phyloP scores from a whole-genome alignment of 2,113 vertebrate species.

The Parus major region DNA sequence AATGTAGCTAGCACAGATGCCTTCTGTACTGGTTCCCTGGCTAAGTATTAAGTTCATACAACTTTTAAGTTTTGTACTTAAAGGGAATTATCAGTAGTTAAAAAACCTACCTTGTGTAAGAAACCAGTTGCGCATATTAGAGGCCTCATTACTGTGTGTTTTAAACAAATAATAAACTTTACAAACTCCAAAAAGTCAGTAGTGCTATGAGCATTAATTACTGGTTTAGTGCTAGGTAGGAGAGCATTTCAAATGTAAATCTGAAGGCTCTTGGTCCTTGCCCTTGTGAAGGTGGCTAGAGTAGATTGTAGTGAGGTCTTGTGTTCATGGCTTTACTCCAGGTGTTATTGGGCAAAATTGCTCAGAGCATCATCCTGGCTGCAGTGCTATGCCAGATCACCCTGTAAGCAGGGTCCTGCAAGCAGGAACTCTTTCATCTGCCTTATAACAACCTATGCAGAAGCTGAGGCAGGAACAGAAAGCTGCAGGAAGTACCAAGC shows the following conservation, averaged over 20 bases:
- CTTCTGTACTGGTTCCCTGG: neutral
- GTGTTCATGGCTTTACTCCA: neutral
- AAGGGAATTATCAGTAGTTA: neutral
- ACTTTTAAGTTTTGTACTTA: neutral
- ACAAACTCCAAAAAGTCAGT: neutral
- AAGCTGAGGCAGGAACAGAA: neutral
- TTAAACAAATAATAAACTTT: neutral
- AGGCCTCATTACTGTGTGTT: neutral
- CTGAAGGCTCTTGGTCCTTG: neutral
- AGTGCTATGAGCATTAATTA: neutral
- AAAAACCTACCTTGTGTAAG: neutral
- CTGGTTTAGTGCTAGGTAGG: neutral
- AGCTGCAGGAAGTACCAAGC: neutral
- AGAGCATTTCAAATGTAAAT: neutral
- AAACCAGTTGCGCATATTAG: neutral
- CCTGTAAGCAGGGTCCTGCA: neutral
- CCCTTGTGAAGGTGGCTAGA: neutral
- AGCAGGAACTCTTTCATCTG: neutral
- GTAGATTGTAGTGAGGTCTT: neutral
- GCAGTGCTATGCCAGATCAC: neutral
- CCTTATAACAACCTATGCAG: neutral
- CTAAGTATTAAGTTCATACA: neutral
- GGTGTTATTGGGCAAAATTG: neutral
- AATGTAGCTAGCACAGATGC: neutral
- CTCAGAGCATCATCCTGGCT: accelerated